Conservation (phyloP, 2,113 vertebrate genomes). For the Serinus canaria region DNA sequence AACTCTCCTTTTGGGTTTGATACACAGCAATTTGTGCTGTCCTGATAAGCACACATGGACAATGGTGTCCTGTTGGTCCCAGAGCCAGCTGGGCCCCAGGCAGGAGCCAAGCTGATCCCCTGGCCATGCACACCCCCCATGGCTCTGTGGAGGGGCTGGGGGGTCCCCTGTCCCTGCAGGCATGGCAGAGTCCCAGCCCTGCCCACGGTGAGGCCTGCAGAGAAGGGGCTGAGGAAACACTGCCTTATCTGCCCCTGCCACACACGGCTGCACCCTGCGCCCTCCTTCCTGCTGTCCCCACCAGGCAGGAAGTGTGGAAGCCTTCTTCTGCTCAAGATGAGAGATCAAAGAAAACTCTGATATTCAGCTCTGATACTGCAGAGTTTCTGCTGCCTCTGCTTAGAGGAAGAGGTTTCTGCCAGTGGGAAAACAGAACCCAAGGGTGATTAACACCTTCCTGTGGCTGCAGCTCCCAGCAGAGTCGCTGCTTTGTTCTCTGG, state of each 20-base stretch:
- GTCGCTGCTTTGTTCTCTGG: neutral
- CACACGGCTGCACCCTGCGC: neutral
- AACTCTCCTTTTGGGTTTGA: neutral
- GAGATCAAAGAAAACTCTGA: neutral
- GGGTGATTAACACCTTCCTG: neutral
- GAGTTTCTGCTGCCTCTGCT: neutral
- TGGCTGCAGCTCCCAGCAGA: neutral
- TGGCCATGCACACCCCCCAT: accelerated
- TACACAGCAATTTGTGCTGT: neutral
- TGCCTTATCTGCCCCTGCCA: neutral
- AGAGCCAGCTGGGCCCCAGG: neutral
- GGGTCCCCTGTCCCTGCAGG: neutral
- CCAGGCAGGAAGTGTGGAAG: neutral
- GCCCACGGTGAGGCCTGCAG: accelerated
- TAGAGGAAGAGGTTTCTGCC: neutral
- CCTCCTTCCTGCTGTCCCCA: slow-evolving; percentile 23
- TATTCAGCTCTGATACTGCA: neutral
- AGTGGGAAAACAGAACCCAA: neutral
- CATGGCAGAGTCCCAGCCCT: neutral
- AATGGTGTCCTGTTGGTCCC: neutral
- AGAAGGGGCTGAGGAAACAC: neutral
- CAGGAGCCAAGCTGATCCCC: neutral
- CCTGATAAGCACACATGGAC: neutral
- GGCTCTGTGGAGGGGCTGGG: neutral
- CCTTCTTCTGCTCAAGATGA: neutral